Base-by-base conservation (phyloP, 1,140 invertebrate species). In the Zaprionus gabonicus region DNA sequence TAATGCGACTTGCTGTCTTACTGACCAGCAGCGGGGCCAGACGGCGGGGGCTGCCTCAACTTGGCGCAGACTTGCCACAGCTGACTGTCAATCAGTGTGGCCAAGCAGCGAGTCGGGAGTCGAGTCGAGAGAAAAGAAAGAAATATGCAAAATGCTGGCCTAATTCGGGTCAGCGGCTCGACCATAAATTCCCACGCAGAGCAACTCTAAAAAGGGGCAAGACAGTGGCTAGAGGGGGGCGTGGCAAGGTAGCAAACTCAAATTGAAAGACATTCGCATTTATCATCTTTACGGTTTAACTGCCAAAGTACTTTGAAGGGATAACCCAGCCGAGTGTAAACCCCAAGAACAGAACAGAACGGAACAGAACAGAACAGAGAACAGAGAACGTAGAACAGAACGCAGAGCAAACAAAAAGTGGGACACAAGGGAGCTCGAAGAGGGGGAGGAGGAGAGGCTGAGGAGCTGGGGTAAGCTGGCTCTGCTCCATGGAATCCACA, bases 241-340 rank as follows among this genome's bases (percentile, higher is more conserved):
- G 51, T 15, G 64, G 64, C 64, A 58, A 58, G 55, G 25, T 34
- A 36, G 53, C 15, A 25, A 70, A 68, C 76, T 88, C 85, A 90
- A 81, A 84, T 82, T 90, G 78, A 90, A 90, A 88, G 81, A 79
- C 84, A 88, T 90, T 88, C 84, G 81, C 84, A 88, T 88, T 90
- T 83, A 88, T 88, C 84, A 88, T 88, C 85, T 88, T 88, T 88
- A 88, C 84, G 84, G 85, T 82, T 88, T 88, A 90, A 90, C 81
- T 88, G 84, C 81, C 84, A 88, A 88, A 88, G 81, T 79, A 72
- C 83, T 87, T 76, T 82, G 79, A 76, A 80, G 77, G 74, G 74
- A 75, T 71, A 71, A 75, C 51, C 38, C 56, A 79, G 60, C 38
- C 62, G 38, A 63, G 65, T 69, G 59, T 72, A 46, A 70, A 80